Base-by-base conservation (phyloP, 2,797 vertebrate genomes). In the Danio kyathit region DNA sequence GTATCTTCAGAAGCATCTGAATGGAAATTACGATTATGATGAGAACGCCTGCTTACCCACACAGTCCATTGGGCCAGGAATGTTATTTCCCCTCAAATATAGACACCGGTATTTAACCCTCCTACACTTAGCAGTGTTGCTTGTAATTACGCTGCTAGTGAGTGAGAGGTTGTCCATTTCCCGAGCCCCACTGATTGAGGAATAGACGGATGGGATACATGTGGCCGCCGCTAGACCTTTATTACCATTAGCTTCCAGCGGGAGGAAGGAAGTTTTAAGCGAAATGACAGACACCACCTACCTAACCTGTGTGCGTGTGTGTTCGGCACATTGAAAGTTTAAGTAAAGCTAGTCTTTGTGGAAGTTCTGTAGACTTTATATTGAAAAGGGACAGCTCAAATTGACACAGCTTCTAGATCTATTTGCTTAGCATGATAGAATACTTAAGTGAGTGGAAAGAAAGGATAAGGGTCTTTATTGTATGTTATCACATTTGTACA, bases 161-260 rank as follows among this genome's bases (percentile, higher is more conserved):
- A 79, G 71, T 46, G 75, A 65, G 19, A 66, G 74, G 71, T 71
- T 70, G 52, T 63, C 59, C 73, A 64, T 61, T 81, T 84, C 79
- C 78, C 81, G 70, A 57, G 61, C 49, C 61, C 70, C 70, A 57
- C 48, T 56, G 83, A 84, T 84, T 84, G 83, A 38, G 49, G 54
- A 77, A 67, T 52, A 46, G 59, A 54, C 57, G 17, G 71, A 79
- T 76, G 69, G 69, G 73, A 81, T 63, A 43, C 19, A 10, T 63
- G 48, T 56, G 76, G 48, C 49, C 29, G 21, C 49, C n/a, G 16
- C 57, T 59, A 11, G 48, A 70, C 74, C 29, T 64, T 66, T 29
- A 52, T 78, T 67, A 78, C 56, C 12, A 38, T 43, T 56, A 60
- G 19, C 6, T 75, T 75, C 49, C 51, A 61, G 44, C 38, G 54